A percentile compares a stretch with the other conserved stretches of the same genome.
Evolutionary conservation across 2,113 vertebrate species (phyloP).

Genomic region (Ardeotis arabs): DNA sequence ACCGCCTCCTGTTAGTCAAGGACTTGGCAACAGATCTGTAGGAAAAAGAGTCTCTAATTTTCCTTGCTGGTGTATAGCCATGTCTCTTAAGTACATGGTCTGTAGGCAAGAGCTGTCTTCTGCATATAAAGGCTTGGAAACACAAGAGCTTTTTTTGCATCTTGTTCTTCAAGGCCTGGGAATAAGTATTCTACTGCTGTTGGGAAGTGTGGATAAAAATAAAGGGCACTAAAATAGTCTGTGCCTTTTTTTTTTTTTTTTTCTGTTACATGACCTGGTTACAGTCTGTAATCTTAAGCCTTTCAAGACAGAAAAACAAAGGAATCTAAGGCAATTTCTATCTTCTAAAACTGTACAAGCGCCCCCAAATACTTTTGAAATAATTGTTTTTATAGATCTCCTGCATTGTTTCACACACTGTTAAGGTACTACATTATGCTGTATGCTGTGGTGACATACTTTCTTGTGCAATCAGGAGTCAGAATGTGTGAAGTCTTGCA

Average conservation of each 20-base stretch:
- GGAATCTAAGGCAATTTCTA: neutral
- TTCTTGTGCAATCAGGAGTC: neutral
- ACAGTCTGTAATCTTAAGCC: neutral
- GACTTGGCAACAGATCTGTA: neutral
- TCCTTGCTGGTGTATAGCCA: neutral
- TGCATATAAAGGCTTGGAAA: neutral
- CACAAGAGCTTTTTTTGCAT: neutral
- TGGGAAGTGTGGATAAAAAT: neutral
- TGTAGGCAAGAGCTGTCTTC: neutral
- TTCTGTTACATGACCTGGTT: neutral
- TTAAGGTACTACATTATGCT: neutral
- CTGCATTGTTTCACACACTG: neutral
- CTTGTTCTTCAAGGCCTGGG: neutral
- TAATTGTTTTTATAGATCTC: neutral
- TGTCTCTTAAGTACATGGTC: neutral
- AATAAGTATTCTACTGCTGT: neutral
- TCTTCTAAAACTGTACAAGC: neutral
- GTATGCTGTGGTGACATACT: neutral
- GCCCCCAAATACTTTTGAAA: neutral
- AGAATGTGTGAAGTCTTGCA: neutral
- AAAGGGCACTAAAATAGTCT: neutral
- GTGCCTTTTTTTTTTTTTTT: neutral
- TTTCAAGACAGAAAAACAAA: neutral
- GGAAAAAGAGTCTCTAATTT: neutral
- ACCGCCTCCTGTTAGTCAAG: neutral